Evolutionary conservation across 2,888 invertebrate species (phyloP).

Genomic region (Drosophila quasianomalipes): DNA sequence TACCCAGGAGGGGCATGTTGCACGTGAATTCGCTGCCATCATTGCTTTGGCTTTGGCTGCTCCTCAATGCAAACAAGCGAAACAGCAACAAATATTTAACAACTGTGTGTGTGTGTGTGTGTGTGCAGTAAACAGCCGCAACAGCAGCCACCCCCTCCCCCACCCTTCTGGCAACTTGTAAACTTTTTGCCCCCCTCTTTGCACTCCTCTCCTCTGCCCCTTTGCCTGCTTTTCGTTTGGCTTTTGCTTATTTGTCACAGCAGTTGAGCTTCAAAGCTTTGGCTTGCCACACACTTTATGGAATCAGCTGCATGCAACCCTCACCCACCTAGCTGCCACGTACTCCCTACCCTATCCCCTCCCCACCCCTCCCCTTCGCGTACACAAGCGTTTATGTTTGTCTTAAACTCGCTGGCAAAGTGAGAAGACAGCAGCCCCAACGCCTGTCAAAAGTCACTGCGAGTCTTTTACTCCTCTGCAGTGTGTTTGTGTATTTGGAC

Average conservation of each 20-base stretch:
- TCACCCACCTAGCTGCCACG: neutral
- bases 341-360: neutral
- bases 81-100: slow-evolving; percentile 77
- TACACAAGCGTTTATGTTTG: slow-evolving; percentile 78
- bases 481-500: slow-evolving; percentile 37
- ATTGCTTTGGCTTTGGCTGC: slow-evolving; percentile 66
- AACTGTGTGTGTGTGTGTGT: slow-evolving; percentile 30
- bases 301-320: slow-evolving; percentile 65
- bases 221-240: slow-evolving; percentile 20
- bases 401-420: slow-evolving; percentile 69
- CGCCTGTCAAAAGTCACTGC: slow-evolving; percentile 63
- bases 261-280: slow-evolving; percentile 74
- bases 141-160: slow-evolving; percentile 4
- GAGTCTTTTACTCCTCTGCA: slow-evolving; percentile 17
- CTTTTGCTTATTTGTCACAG: slow-evolving; percentile 74
- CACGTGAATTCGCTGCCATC: slow-evolving; percentile 6
- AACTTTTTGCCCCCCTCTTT: slow-evolving; percentile 52
- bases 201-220: neutral
- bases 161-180: slow-evolving; percentile 55
- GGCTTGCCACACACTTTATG: slow-evolving; percentile 79
- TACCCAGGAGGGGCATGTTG: slow-evolving; percentile 7
- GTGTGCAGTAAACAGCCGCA: slow-evolving; percentile 45
- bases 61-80: slow-evolving; percentile 73
- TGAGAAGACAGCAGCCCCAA: slow-evolving; percentile 43
- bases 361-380: neutral